A percentile compares a stretch with the other conserved stretches of the same genome.
Evolutionary conservation across 2,113 vertebrate genomes (phyloP).

Genomic region (Zapus hudsonius): DNA sequence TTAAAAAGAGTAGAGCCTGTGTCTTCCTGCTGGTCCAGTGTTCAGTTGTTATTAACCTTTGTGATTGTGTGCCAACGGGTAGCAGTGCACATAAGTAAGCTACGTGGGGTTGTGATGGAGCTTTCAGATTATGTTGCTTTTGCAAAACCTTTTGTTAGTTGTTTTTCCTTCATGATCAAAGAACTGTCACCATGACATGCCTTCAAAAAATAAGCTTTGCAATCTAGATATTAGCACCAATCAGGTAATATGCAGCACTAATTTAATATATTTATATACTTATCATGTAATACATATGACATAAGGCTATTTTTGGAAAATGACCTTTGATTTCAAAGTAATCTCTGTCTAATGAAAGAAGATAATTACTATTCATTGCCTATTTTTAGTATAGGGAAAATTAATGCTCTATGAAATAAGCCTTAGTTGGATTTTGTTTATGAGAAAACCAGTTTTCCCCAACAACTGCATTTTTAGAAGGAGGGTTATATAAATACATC

Average conservation of each 20-base stretch:
- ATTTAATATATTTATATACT: background rate
- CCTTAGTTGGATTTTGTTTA: constrained; percentile 67
- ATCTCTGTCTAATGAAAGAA: constrained; percentile 81
- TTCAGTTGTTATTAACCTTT: background rate
- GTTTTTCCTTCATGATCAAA: background rate
- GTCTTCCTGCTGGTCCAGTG: background rate
- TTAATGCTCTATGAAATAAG: constrained; percentile 73
- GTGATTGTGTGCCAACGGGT: background rate
- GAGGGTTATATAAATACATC: constrained; percentile 7
- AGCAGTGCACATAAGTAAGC: background rate
- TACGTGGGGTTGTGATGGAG: accelerated
- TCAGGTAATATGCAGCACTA: background rate
- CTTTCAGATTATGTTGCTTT: background rate
- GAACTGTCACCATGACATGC: background rate
- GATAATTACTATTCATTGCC: constrained; percentile 75
- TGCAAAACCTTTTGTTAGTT: background rate
- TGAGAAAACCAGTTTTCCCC: constrained; percentile 75
- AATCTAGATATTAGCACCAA: background rate
- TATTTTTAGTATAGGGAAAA: constrained; percentile 79
- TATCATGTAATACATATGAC: constrained; percentile 58
- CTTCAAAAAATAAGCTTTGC: background rate
- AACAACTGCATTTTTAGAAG: constrained; percentile 60
- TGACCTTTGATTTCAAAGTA: constrained; percentile 81
- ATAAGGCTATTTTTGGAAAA: constrained; percentile 73
- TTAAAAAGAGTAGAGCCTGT: background rate